Conservation (phyloP, 2,888 invertebrate species). For the Phlogophora meticulosa region DNA sequence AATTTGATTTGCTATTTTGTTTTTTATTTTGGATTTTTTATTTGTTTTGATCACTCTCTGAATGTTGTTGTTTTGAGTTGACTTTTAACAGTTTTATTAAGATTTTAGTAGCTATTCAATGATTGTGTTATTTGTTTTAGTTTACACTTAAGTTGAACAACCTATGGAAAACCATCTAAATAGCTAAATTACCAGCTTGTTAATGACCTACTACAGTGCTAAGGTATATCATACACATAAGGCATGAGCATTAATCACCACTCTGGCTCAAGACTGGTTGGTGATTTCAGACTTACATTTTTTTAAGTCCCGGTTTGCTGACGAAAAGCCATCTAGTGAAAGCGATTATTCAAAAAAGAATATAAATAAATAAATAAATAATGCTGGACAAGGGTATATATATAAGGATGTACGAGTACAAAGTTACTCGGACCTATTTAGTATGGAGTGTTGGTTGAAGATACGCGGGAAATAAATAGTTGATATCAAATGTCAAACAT, state of each 20-base stretch:
- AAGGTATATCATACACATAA: too few relatives aligned
- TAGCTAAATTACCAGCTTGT: too few relatives aligned
- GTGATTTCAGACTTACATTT: too few relatives aligned
- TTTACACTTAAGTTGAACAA: neutral
- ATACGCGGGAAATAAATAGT: constrained; percentile 11
- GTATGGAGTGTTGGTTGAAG: neutral
- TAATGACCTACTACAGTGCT: too few relatives aligned
- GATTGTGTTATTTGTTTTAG: neutral
- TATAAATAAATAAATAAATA: neutral
- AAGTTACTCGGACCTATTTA: neutral
- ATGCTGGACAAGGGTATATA: too few relatives aligned
- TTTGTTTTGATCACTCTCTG: constrained; percentile 2
- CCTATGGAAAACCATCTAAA: neutral
- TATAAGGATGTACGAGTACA: neutral
- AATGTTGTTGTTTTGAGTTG: neutral
- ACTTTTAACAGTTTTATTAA: neutral
- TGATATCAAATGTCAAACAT: constrained; percentile 52
- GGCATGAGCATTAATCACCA: too few relatives aligned
- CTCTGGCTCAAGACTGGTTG: too few relatives aligned
- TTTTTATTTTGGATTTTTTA: constrained; percentile 1
- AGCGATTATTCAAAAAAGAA: neutral
- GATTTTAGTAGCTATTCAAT: neutral
- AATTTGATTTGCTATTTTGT: constrained; percentile 33
- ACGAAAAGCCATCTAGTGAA: neutral
- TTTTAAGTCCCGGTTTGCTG: too few relatives aligned